Conservation (phyloP, 1,140 invertebrate species). For the Andrena cerasifolii region DNA sequence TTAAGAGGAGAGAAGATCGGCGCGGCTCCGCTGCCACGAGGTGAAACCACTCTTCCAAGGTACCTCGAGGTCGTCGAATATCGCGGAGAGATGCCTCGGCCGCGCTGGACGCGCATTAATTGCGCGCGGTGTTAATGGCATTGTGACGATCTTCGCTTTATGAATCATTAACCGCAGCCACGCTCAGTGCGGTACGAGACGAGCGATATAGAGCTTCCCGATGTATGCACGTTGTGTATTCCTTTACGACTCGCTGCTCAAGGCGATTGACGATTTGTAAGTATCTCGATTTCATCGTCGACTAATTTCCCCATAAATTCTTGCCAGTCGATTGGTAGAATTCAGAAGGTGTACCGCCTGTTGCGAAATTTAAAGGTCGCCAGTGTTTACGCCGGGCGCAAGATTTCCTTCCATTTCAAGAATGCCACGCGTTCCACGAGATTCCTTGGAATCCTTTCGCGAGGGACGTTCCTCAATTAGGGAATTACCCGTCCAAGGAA, state of each 20-base stretch:
- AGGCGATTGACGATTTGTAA: too few relatives aligned
- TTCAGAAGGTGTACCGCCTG: too few relatives aligned
- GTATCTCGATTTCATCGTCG: neutral
- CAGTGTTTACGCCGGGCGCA: too few relatives aligned
- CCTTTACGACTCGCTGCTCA: neutral
- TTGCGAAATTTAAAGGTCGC: neutral
- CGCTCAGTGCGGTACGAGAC: neutral
- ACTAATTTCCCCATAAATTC: constrained; percentile 17
- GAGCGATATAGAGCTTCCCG: neutral
- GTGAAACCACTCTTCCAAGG: constrained; percentile 42
- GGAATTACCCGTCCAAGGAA: neutral
- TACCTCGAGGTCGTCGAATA: constrained; percentile 44
- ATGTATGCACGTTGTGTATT: too few relatives aligned
- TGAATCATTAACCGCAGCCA: constrained; percentile 36
- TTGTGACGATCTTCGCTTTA: constrained; percentile 33
- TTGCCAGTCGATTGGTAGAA: neutral
- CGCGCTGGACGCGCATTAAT: constrained; percentile 46
- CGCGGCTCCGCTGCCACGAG: constrained; percentile 18
- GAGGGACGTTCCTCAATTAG: neutral
- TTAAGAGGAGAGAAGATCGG: constrained; percentile 57
- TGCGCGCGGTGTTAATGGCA: constrained; percentile 51
- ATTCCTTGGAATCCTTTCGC: too few relatives aligned
- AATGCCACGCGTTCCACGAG: neutral
- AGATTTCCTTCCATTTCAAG: neutral
- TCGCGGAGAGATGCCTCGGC: constrained; percentile 4